A percentile compares a stretch with the other conserved stretches of the same genome.
These are phyloP conservation scores for Microtus pennsylvanicus DNA, from an alignment of 2,113 vertebrate genomes.

Conservation along the genomic window DNA sequence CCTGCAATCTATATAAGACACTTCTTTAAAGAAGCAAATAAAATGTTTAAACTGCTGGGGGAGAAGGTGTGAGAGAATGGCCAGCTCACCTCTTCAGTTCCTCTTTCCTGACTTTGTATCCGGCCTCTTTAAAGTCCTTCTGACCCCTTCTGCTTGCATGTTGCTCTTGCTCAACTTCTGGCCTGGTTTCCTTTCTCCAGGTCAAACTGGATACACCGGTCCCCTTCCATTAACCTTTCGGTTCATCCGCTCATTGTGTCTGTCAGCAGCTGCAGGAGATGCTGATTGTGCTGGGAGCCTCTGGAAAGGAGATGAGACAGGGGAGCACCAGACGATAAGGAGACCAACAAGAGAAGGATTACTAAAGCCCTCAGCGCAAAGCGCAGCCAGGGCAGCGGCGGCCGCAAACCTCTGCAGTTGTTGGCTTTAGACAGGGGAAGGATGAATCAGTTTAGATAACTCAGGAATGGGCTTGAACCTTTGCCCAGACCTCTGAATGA, in stretches of 20 bases:
- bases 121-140: not conserved
- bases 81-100: not conserved
- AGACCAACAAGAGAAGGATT: slow-evolving; percentile 71
- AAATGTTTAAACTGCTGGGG: not conserved
- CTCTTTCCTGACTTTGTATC: not conserved
- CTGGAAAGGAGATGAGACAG: slow-evolving; percentile 81
- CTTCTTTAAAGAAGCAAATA: not conserved
- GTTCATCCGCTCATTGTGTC: slow-evolving; percentile 76
- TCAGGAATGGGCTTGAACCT: slow-evolving; percentile 83
- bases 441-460: slow-evolving; percentile 83
- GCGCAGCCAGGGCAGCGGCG: slow-evolving; percentile 55
- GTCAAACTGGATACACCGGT: slow-evolving; percentile 15
- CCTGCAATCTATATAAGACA: not conserved
- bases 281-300: slow-evolving; percentile 72
- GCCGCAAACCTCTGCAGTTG: slow-evolving; percentile 65
- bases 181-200: slow-evolving; percentile 25
- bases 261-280: slow-evolving; percentile 79
- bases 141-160: not conserved
- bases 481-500: slow-evolving; percentile 83
- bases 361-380: slow-evolving; percentile 71
- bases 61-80: not conserved
- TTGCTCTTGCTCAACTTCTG: not conserved
- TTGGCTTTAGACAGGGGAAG: slow-evolving; percentile 74
- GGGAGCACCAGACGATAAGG: slow-evolving; percentile 80
- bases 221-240: slow-evolving; percentile 76